Evolutionary conservation across 1,140 invertebrate species (phyloP), one percentile per base, ranked within the genome.

Genomic region (Cydia strobilella): DNA sequence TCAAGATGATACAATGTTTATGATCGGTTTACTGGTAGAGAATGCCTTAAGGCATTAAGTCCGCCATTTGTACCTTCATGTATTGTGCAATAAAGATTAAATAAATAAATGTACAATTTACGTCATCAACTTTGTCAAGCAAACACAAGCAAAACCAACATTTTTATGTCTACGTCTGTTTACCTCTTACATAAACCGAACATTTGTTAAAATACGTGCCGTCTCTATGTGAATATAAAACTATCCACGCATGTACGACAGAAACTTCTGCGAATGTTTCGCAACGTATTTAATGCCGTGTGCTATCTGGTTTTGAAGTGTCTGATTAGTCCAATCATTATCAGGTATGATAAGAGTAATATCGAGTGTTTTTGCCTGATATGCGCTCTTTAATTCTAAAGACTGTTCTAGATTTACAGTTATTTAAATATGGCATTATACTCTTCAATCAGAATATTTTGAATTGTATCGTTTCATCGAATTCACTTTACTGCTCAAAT

Each of bases 241-340:
- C n/a, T 7, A 35, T n/a, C 9, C 65, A 69, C n/a, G 23, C n/a
- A 35, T 39, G 15, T 66, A 27, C 31, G 35, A 7, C 65, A 31
- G 65, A 69, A 69, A 69, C 31, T 18, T 69, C 65, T 69, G 65
- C 65, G 31, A 69, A 69, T 69, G 65, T 69, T 69, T 69, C 65
- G 65, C 65, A 69, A 69, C 31, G 15, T 35, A 39, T 35, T 10
- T 69, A 42, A 10, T 69, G 31, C n/a, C 65, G 65, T 69, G 65
- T 18, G 65, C 65, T 69, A 69, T 69, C 65, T 42, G 65, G 15
- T 69, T 39, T 69, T 31, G 12, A n/a, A 69, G 65, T 69, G 65
- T 69, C 65, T 69, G 65, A 69, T 69, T 69, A 69, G 18, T 10
- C 65, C 20, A 39, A 69, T 69, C 31, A 69, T 39, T 69, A 69